phyloP scores from a whole-genome alignment of 2,888 invertebrate species.

The Spatulosminthurus flaviceps region DNA sequence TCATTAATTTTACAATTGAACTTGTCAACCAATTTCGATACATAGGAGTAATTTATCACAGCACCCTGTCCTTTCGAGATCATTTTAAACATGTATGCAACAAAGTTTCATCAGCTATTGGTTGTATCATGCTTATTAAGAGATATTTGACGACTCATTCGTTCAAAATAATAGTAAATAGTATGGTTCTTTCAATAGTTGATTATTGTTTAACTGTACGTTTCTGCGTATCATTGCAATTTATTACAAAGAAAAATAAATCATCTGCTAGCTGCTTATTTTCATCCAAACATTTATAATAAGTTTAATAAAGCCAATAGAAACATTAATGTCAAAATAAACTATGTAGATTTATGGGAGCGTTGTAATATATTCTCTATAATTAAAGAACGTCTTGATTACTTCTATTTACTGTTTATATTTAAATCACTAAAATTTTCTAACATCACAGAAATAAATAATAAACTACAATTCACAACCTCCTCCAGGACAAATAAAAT shows the following conservation, averaged over 20 bases:
- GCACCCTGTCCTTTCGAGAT: not conserved
- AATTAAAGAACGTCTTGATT: not conserved
- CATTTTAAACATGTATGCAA: not conserved
- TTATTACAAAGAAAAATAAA: not conserved
- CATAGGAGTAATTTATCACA: slow-evolving; percentile 6
- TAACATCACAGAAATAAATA: no score
- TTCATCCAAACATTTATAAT: no score
- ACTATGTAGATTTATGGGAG: no score
- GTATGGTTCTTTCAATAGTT: not conserved
- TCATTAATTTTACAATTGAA: not conserved
- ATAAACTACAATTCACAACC: no score
- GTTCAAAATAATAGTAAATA: slow-evolving; percentile 18
- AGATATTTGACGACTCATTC: not conserved
- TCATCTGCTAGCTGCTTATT: not conserved
- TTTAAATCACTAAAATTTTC: not conserved
- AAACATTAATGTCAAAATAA: no score
- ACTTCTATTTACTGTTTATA: not conserved
- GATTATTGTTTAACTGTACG: not conserved
- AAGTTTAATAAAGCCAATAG: no score
- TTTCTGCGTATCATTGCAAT: not conserved
- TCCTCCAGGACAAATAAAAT: no score
- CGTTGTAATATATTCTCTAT: no score
- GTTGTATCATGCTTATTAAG: slow-evolving; percentile 6
- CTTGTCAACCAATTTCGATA: not conserved
- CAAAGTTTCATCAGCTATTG: not conserved